Evolutionary conservation across 2,888 invertebrate genomes (phyloP).

Genomic region (Aromia moschata): DNA sequence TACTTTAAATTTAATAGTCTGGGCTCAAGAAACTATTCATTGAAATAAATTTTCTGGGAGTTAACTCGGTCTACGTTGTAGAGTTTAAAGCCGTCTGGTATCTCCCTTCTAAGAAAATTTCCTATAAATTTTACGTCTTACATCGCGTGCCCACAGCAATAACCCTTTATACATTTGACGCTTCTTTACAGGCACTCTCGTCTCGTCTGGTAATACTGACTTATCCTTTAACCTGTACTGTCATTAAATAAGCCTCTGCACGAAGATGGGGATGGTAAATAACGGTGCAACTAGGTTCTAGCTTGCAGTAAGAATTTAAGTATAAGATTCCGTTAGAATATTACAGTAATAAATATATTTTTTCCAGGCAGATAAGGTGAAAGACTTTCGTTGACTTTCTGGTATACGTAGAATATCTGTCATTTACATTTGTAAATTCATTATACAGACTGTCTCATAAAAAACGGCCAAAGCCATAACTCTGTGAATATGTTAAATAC

Average conservation of each 20-base stretch:
- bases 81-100: slow-evolving; percentile 5
- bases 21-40: neutral
- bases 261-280: slow-evolving; percentile 15
- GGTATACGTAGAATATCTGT: no score
- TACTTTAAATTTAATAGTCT: neutral
- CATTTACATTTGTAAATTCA: no score
- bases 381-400: neutral
- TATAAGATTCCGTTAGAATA: neutral
- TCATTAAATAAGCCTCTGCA: slow-evolving; percentile 15
- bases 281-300: slow-evolving; percentile 9
- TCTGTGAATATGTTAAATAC: no score
- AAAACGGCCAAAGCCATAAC: no score
- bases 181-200: slow-evolving; percentile 23
- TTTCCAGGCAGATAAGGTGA: neutral
- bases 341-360: slow-evolving; percentile 6
- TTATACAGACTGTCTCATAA: no score
- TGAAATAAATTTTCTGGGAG: slow-evolving; percentile 3
- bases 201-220: slow-evolving; percentile 19
- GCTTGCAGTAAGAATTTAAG: slow-evolving; percentile 3
- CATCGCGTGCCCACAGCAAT: slow-evolving; percentile 28
- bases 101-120: neutral
- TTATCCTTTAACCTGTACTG: slow-evolving; percentile 29
- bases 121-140: slow-evolving; percentile 1
- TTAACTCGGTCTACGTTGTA: slow-evolving; percentile 1
- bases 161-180: slow-evolving; percentile 24